phyloP scores from a whole-genome alignment of 2,888 invertebrate genomes.

The Listrodromus nycthemerus region DNA sequence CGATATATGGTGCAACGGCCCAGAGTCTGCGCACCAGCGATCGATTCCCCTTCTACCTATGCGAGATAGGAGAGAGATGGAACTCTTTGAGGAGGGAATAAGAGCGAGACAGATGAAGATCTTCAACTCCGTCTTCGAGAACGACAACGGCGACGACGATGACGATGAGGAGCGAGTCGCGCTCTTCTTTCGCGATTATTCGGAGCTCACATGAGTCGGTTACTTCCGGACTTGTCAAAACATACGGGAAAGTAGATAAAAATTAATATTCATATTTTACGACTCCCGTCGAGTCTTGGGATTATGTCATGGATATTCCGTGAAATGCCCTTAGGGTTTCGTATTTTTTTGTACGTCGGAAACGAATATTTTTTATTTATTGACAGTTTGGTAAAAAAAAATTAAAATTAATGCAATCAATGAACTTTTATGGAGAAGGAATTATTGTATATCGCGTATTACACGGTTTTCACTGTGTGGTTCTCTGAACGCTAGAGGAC shows the following conservation, averaged over 20 bases:
- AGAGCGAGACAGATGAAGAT: slow-evolving; percentile 2
- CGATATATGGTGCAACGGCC: slow-evolving; percentile 50
- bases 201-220: slow-evolving; percentile 11
- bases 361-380: too few species aligned
- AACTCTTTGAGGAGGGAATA: neutral
- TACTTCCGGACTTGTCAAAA: neutral
- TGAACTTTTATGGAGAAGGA: too few species aligned
- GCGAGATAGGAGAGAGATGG: slow-evolving; percentile 37
- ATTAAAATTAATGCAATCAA: too few species aligned
- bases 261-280: neutral
- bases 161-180: slow-evolving; percentile 21
- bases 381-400: too few species aligned
- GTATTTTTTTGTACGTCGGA: neutral
- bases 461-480: too few species aligned
- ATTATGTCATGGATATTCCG: neutral
- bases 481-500: too few species aligned
- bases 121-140: slow-evolving; percentile 17
- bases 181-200: slow-evolving; percentile 30
- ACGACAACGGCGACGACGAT: slow-evolving; percentile 30
- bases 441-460: too few species aligned
- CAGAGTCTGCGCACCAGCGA: slow-evolving; percentile 78
- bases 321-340: neutral
- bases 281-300: neutral
- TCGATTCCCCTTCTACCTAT: slow-evolving; percentile 77
- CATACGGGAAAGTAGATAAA: neutral